Base-by-base conservation (phyloP, 1,140 invertebrate species). In the Listronotus oregonensis region DNA sequence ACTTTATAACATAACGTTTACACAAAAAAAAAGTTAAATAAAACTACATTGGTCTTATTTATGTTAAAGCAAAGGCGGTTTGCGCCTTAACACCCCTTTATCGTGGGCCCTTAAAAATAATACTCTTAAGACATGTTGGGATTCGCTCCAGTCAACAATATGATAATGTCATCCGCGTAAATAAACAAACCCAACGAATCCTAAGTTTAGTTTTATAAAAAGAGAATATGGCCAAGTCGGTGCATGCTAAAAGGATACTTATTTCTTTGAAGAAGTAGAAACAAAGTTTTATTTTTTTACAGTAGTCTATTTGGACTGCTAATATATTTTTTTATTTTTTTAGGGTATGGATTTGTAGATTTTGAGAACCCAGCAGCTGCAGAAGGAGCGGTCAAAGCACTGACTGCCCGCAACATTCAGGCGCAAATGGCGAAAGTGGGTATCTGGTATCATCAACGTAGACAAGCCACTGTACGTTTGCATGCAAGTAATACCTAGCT, bases 381-480 rank as follows among this genome's bases (percentile, higher is more conserved):
- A 71, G 94, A 97, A 82, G 87, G 89, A 74, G 97, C 97, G 76
- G 95, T 99, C 73, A 96, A 97, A 85, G 93, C 92, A 80, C 87
- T 99, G 81, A 92, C 94, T 84, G 89, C 90, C 79, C 94, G 94
- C 86, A 95, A 94, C 83, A 91, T 98, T 81, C 96, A 98, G 89
- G 96, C 96, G 80, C 97, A 99, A 89, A 99, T 99, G 96, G 97
- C 97, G 85, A 99, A 98, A 95, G 95, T 97, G 89, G 89, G 93
- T 92, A 92, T 92, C 89, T 90, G 90, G 88, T 89, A 92, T 87
- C 89, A 89, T 86, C 89, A 88, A 85, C 90, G 89, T 91, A 91
- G 90, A 90, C 87, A 89, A 88, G 87, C 90, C 89, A 92, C 89
- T 93, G 91, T 93, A 93, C 91, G 91, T 93, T 92, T 87, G 90